Conservation (phyloP, 2,113 vertebrate genomes). For the Hiodon alosoides region DNA sequence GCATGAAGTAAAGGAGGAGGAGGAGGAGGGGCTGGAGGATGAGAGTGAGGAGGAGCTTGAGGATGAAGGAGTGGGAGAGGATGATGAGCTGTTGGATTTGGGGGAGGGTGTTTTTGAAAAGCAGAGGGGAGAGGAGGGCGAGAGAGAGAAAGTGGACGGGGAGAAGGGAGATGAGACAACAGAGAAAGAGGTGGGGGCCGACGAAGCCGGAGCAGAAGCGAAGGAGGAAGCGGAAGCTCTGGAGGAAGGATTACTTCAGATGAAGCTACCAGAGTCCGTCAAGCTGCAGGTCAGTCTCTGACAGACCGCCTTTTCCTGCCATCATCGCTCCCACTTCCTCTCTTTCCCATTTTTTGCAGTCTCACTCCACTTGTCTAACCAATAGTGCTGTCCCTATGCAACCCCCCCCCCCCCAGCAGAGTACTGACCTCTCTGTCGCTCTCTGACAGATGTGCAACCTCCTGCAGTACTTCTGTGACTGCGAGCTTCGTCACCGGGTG, state of each 20-base stretch:
- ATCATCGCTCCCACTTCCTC: not conserved
- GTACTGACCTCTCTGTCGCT: not conserved
- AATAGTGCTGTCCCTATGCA: not conserved
- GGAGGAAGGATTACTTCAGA: conserved; percentile 83
- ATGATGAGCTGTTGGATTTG: conserved; percentile 43
- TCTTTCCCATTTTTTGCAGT: not conserved
- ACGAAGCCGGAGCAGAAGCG: conserved; percentile 36
- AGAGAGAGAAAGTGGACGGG: conserved; percentile 42
- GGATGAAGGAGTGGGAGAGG: conserved; percentile 39
- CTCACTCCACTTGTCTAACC: not conserved
- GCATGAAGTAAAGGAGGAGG: conserved; percentile 43
- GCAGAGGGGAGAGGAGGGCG: conserved; percentile 46
- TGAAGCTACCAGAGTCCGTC: conserved; percentile 90
- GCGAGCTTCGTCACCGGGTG: conserved; percentile 86
- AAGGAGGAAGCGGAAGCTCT: conserved; percentile 54
- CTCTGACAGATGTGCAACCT: conserved; percentile 80
- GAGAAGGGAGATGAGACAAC: conserved; percentile 7
- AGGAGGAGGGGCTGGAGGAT: conserved; percentile 26
- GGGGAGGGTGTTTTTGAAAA: conserved; percentile 50
- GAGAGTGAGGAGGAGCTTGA: conserved; percentile 55
- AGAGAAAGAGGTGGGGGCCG: conserved; percentile 26
- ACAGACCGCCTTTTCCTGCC: not conserved
- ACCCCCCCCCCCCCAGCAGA: not conserved
- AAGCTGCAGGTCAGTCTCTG: conserved; percentile 77
- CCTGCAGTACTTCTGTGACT: conserved; percentile 91